phyloP scores from a whole-genome alignment of 2,113 vertebrate species.

The Sinocyclocheilus rhinocerous region DNA sequence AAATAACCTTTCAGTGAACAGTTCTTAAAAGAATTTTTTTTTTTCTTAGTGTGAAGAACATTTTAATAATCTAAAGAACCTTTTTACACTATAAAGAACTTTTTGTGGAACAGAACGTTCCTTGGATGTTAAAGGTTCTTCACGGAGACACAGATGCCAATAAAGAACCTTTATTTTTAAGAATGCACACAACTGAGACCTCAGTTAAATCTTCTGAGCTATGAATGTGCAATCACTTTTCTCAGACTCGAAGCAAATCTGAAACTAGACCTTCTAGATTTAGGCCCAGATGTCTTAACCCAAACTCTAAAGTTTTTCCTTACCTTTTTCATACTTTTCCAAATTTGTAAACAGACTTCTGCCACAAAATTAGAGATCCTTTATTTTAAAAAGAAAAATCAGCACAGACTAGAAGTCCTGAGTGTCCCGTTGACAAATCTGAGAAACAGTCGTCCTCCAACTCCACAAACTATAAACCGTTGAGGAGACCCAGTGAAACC shows the following conservation, averaged over 20 bases:
- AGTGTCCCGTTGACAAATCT: constrained; percentile 11
- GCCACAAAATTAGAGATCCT: not conserved
- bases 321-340: constrained; percentile 46
- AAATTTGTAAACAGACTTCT: constrained; percentile 10
- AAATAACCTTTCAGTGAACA: no score
- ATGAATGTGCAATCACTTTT: not conserved
- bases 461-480: constrained; percentile 23
- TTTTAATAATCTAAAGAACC: no score
- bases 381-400: not conserved
- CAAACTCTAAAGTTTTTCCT: not conserved
- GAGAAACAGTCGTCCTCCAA: constrained; percentile 19
- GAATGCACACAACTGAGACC: not conserved
- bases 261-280: not conserved
- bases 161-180: no score
- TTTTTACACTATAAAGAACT: no score
- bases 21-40: no score
- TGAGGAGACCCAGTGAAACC: constrained; percentile 39
- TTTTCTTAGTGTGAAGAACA: no score
- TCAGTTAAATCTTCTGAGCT: not conserved
- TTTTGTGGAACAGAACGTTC: no score
- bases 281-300: not conserved
- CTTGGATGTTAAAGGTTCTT: no score
- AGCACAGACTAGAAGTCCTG: not conserved
- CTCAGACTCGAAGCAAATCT: not conserved
- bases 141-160: no score